phyloP scores from a whole-genome alignment of 1,140 invertebrate genomes.

The Zaprionus camerounensis region DNA sequence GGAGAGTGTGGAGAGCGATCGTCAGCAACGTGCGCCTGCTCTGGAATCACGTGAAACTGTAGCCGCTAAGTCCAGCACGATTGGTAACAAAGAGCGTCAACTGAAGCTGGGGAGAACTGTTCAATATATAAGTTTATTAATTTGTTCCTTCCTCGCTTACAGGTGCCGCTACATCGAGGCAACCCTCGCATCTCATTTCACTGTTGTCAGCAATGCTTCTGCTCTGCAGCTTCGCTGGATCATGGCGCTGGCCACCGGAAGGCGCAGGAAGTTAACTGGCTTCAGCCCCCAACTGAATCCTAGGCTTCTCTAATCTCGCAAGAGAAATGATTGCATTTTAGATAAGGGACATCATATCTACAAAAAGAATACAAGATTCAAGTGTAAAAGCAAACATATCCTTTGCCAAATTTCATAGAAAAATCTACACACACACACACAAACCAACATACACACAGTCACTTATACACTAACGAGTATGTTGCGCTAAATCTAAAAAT shows the following conservation, averaged over 20 bases:
- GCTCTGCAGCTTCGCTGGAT: slow-evolving; percentile 32
- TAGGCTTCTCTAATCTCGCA: neutral
- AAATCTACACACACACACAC: slow-evolving; percentile 24
- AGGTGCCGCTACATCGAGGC: slow-evolving; percentile 49
- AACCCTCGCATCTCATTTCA: slow-evolving; percentile 47
- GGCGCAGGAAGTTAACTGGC: slow-evolving; percentile 61
- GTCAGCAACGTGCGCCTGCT: slow-evolving; percentile 87
- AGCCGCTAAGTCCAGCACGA: slow-evolving; percentile 85
- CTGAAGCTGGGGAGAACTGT: no score
- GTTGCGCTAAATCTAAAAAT: slow-evolving; percentile 43
- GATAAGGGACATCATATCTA: slow-evolving; percentile 26
- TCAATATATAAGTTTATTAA: slow-evolving; percentile 1
- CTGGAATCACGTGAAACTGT: slow-evolving; percentile 87
- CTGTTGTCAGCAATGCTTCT: slow-evolving; percentile 54
- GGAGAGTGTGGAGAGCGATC: slow-evolving; percentile 90
- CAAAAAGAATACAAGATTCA: slow-evolving; percentile 14
- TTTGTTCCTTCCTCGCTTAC: neutral
- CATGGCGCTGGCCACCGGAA: slow-evolving; percentile 51
- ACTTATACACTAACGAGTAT: neutral
- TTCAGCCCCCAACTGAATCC: neutral
- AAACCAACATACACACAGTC: neutral
- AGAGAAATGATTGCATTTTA: slow-evolving; percentile 14
- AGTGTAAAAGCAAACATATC: slow-evolving; percentile 71
- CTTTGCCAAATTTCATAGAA: slow-evolving; percentile 81
- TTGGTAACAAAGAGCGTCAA: slow-evolving; percentile 70